These are phyloP conservation scores for Tyrannus savana DNA, from an alignment of 2,113 vertebrate genomes.

Conservation along the genomic window DNA sequence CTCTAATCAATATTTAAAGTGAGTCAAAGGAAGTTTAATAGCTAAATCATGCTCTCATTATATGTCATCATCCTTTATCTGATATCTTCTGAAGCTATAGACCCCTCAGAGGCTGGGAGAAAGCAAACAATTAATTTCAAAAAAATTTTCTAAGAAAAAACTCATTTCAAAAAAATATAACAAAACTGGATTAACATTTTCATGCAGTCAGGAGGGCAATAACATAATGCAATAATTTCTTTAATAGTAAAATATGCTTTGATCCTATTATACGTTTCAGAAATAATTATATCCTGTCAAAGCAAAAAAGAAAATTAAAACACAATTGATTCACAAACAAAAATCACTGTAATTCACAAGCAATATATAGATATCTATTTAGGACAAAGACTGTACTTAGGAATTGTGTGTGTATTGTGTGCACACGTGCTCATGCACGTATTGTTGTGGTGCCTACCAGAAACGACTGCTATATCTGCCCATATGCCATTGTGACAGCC, in stretches of 20 bases:
- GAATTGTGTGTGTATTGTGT: neutral
- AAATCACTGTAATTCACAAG: neutral
- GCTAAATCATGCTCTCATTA: conserved; percentile 62
- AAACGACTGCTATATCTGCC: neutral
- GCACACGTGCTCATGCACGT: accelerated
- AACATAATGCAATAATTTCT: conserved; percentile 22
- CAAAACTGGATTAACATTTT: conserved; percentile 41
- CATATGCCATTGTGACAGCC: neutral
- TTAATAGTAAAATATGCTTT: conserved; percentile 41
- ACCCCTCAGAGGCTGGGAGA: conserved; percentile 39
- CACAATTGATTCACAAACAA: neutral
- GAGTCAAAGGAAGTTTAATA: conserved; percentile 60
- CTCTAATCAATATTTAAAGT: conserved; percentile 72
- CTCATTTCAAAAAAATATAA: neutral
- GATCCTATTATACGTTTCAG: conserved; percentile 5
- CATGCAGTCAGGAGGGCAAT: neutral
- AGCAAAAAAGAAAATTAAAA: conserved; percentile 24
- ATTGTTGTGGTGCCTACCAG: neutral
- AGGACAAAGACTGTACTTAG: neutral
- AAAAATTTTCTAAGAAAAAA: conserved; percentile 45
- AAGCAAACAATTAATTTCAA: conserved; percentile 64
- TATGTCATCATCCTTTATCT: conserved; percentile 55
- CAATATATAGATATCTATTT: neutral
- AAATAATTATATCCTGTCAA: conserved; percentile 33
- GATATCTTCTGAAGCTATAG: conserved; percentile 54